Conservation (phyloP, 1,140 invertebrate genomes). For the Tetranychus urticae region DNA sequence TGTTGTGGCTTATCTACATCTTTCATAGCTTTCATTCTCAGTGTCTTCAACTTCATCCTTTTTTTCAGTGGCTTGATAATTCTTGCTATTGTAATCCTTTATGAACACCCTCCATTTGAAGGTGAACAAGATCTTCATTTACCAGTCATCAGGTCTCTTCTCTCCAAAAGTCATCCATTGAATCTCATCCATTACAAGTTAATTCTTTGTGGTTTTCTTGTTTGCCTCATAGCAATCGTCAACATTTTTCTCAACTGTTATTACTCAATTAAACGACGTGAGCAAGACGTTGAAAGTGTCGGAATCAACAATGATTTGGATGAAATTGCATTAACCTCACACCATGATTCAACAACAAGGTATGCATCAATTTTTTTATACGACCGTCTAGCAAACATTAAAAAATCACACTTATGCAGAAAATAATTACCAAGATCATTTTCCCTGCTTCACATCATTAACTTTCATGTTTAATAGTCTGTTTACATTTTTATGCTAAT, state of each 20-base stretch:
- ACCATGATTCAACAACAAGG: not conserved
- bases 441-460: no score
- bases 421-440: no score
- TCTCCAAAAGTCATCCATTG: not conserved
- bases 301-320: not conserved
- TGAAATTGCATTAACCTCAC: not conserved
- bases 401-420: no score
- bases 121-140: not conserved
- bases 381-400: no score
- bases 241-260: not conserved
- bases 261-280: not conserved
- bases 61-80: not conserved
- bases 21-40: not conserved
- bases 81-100: not conserved
- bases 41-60: not conserved
- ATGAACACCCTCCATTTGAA: not conserved
- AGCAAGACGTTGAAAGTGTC: not conserved
- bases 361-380: not conserved
- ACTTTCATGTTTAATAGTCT: no score
- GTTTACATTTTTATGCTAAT: no score
- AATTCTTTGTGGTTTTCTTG: not conserved
- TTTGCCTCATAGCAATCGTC: not conserved
- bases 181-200: not conserved
- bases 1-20: not conserved
- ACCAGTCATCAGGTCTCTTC: not conserved